Base-by-base conservation (phyloP, 2,113 vertebrate genomes). In the Alosa alosa region DNA sequence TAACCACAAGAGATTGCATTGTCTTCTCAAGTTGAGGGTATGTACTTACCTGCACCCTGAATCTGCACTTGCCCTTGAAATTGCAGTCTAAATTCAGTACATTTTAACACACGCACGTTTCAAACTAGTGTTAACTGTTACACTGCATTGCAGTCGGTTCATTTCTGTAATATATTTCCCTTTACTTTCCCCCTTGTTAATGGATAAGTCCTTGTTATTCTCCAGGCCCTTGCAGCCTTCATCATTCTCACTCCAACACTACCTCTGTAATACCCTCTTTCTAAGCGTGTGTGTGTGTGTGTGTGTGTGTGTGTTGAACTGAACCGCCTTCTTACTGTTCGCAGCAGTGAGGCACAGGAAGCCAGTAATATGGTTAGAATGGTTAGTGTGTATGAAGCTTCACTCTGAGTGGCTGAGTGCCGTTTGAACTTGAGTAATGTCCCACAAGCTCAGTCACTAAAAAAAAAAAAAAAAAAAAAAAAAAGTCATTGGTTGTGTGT, bases 1-100 rank as follows among this genome's bases (percentile, higher is more conserved):
- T 78, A 78, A 78, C 72, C 72, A 36, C 72, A 78, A 78, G 72
- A 11, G 36, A 78, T 78, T 78, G 72, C 72, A 78, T 78, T 78
- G 36, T 78, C 10, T 39, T 78, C 72, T 78, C 36, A 78, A 1
- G 11, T 78, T 78, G 72, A 39, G 31, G 3, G 72, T 78, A 4
- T 64, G 20, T 64, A 64, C 60, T 31, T 78, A 31, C 72, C 31
- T 78, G 31, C 2, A 75, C 31, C 13, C 31, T 78, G 11, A 3
- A 78, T 78, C 72, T 78, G 11, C 31, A 11, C 36, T 39, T 78
- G 36, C 10, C 72, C 31, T 78, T 18, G 13, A 1, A 13, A 49
- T 3, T 17, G 4, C 13, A 17, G 17, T 17, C 15, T 55, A 17
- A 55, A 55, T 55, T 60, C 55, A 22, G 20, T 60, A 2, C 0